Evolutionary conservation across 2,113 vertebrate genomes (phyloP).

Genomic region (Prunella fulvescens): DNA sequence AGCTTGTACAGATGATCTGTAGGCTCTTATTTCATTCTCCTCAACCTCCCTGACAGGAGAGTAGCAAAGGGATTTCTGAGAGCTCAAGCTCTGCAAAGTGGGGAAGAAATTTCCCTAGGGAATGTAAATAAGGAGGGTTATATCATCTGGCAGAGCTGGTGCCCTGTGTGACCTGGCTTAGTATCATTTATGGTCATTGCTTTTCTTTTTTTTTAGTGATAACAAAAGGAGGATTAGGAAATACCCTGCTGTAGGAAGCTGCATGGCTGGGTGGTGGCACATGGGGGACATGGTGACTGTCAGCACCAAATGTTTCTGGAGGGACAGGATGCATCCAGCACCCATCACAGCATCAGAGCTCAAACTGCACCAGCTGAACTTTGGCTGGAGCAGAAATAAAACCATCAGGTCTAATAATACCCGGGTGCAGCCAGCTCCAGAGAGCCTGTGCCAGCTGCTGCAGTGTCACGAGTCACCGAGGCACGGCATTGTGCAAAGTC

Average conservation of each 20-base stretch:
- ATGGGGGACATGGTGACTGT: background rate
- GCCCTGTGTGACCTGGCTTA: background rate
- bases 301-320: fast-evolving
- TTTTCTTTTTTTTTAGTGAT: background rate
- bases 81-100: background rate
- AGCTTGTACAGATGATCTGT: background rate
- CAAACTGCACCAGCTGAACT: background rate
- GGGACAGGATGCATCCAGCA: fast-evolving
- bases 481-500: background rate
- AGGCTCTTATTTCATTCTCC: background rate
- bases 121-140: background rate
- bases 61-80: background rate
- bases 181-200: background rate
- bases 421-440: background rate
- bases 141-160: background rate
- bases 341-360: background rate
- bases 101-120: background rate
- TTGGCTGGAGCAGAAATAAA: background rate
- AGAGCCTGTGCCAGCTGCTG: background rate
- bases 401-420: background rate
- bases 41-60: background rate
- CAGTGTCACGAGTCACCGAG: background rate
- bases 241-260: background rate
- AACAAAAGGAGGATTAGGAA: background rate
- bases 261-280: fast-evolving